A percentile compares a stretch with the other conserved stretches of the same genome.
Conservation (phyloP, 2,888 invertebrate species). For the Embidobia sp. region DNA sequence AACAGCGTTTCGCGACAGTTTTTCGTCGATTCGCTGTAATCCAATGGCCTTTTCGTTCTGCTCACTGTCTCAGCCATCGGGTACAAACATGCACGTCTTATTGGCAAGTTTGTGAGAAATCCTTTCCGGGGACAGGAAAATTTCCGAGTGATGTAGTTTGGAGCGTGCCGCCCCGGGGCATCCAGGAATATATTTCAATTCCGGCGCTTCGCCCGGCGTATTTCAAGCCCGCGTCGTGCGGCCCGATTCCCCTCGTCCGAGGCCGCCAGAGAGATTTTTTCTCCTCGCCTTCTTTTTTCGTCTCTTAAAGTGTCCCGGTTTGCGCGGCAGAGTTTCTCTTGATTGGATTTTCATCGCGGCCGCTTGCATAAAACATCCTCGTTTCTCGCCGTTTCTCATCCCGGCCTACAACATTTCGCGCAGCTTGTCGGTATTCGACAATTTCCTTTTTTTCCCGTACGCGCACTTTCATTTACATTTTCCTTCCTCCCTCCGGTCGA, state of each 20-base stretch:
- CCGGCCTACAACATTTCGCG: conserved; percentile 38
- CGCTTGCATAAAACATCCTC: conserved; percentile 70
- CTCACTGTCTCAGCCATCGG: conserved; percentile 56
- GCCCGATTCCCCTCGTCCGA: conserved; percentile 43
- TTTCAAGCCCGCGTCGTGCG: conserved; percentile 40
- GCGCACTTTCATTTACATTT: conserved; percentile 43
- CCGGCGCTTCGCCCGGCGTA: conserved; percentile 63
- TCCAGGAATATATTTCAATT: conserved; percentile 73
- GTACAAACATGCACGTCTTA: conserved; percentile 64
- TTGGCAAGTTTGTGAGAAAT: conserved; percentile 66
- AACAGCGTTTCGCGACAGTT: conserved; percentile 13
- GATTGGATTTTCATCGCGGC: conserved; percentile 71
- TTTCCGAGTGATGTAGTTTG: conserved; percentile 67
- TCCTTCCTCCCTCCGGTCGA: background rate
- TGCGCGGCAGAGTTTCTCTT: conserved; percentile 65
- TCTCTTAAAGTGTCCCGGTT: conserved; percentile 68
- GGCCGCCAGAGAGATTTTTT: conserved; percentile 59
- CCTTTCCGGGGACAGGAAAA: conserved; percentile 61
- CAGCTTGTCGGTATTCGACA: conserved; percentile 38
- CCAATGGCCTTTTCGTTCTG: conserved; percentile 22
- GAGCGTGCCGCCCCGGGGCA: conserved; percentile 66
- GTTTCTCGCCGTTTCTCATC: conserved; percentile 50
- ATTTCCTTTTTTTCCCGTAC: conserved; percentile 9
- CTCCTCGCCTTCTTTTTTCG: conserved; percentile 48
- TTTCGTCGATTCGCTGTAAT: conserved; percentile 12